phyloP scores from a whole-genome alignment of 2,888 invertebrate genomes.

The Leptinotarsa juncta region DNA sequence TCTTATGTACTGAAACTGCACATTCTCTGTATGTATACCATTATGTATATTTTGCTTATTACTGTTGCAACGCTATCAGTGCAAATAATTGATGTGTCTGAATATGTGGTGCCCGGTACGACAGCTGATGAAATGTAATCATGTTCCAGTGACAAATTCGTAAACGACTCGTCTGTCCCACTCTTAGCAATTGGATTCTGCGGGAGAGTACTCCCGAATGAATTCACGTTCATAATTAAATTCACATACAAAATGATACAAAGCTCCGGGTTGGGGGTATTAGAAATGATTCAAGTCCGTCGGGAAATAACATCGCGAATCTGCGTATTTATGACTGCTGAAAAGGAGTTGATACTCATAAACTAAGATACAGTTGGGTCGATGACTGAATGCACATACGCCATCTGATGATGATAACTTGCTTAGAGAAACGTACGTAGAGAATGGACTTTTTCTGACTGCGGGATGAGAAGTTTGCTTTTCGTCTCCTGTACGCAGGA shows the following conservation, averaged over 20 bases:
- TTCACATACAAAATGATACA: not conserved
- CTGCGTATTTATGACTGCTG: not conserved
- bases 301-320: not conserved
- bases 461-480: no score
- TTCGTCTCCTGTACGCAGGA: no score
- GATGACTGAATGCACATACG: no score
- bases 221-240: constrained; percentile 3
- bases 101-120: not conserved
- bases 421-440: no score
- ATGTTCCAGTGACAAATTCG: constrained; percentile 15
- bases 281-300: not conserved
- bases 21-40: no score
- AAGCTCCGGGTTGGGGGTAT: not conserved
- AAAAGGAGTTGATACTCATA: not conserved
- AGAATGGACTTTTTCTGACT: no score
- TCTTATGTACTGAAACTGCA: no score
- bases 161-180: constrained; percentile 4
- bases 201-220: constrained; percentile 1
- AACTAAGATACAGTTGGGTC: no score
- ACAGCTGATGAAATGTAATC: constrained; percentile 15
- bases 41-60: no score
- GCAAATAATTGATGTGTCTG: constrained; percentile 9
- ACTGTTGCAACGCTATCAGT: not conserved
- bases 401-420: no score
- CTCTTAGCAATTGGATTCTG: constrained; percentile 4